phyloP scores from a whole-genome alignment of 2,113 vertebrate genomes.

The Onychorhynchus coronatus region DNA sequence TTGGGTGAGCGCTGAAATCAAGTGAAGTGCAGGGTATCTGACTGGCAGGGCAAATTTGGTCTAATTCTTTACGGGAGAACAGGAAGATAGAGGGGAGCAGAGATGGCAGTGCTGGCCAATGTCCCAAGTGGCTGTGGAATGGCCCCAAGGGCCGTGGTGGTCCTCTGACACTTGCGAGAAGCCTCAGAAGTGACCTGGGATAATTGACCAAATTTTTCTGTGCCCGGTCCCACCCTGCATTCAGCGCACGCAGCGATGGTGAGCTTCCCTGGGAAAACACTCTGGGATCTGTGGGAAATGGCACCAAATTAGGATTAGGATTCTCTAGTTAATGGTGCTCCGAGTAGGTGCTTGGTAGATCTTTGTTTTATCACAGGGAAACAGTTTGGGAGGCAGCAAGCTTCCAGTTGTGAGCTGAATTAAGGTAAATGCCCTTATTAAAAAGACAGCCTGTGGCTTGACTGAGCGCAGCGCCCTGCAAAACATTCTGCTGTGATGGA shows the following conservation, averaged over 20 bases:
- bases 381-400: not conserved
- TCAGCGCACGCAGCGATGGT: not conserved
- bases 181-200: not conserved
- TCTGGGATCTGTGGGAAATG: not conserved
- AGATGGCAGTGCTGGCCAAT: too few species aligned
- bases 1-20: not conserved
- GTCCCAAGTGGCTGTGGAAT: not conserved
- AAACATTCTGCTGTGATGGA: not conserved
- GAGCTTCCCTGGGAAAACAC: not conserved
- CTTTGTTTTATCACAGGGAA: not conserved
- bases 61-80: not conserved
- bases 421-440: not conserved
- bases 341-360: not conserved
- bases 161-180: not conserved
- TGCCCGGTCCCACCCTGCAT: not conserved
- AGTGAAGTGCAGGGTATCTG: not conserved
- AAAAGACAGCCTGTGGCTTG: not conserved
- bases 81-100: not conserved
- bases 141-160: not conserved
- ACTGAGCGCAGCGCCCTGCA: fast-evolving
- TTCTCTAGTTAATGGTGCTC: not conserved
- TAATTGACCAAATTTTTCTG: not conserved
- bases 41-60: not conserved
- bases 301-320: too few species aligned
- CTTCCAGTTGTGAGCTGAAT: not conserved